phyloP scores from a whole-genome alignment of 2,113 vertebrate species.

The Semnornis frantzii region DNA sequence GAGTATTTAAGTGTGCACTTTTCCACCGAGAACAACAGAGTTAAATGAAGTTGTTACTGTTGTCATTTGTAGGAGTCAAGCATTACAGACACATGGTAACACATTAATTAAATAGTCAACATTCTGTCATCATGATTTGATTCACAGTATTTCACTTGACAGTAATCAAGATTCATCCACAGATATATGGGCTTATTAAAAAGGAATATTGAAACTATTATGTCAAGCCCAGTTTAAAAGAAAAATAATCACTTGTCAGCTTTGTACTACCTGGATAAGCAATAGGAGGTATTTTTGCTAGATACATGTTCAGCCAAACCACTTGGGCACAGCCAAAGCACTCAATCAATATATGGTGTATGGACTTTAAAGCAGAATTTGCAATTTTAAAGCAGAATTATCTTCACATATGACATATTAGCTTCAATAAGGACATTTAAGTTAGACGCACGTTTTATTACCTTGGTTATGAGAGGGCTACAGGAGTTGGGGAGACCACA shows the following conservation, averaged over 20 bases:
- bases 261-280: not conserved
- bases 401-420: not conserved
- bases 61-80: constrained; percentile 9
- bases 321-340: not conserved
- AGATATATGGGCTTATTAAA: not conserved
- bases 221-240: not conserved
- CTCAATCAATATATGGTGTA: not conserved
- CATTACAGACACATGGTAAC: not conserved
- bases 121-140: constrained; percentile 29
- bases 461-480: not conserved
- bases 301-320: not conserved
- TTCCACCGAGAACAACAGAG: constrained; percentile 12
- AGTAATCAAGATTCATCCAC: constrained; percentile 17
- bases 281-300: not conserved
- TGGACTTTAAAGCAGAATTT: constrained; percentile 15
- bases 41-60: constrained; percentile 47
- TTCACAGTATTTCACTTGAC: constrained; percentile 54
- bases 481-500: not conserved
- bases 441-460: not conserved
- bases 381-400: not conserved
- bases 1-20: not conserved
- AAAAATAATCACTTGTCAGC: not conserved
- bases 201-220: not conserved
- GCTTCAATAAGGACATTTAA: not conserved
- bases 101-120: constrained; percentile 32